Conservation (phyloP, 2,888 invertebrate species). For the Eupelmus urozonus region DNA sequence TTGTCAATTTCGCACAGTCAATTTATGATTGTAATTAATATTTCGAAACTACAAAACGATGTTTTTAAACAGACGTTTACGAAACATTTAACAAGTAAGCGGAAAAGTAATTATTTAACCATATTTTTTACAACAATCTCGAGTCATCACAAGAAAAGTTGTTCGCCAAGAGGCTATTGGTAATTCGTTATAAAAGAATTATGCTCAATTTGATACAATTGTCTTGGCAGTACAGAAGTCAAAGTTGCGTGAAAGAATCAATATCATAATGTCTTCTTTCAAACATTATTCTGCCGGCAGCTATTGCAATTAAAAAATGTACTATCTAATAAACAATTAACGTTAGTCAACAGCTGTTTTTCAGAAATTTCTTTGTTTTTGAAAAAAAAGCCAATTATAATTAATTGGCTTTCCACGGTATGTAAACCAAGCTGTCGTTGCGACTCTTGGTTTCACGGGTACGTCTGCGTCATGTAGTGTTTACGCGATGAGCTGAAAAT, state of each 20-base stretch:
- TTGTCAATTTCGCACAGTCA: conserved; percentile 12
- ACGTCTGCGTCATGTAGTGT: conserved; percentile 75
- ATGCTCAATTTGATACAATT: conserved; percentile 39
- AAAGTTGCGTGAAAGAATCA: conserved; percentile 27
- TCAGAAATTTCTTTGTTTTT: conserved; percentile 35
- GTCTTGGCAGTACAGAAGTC: conserved; percentile 26
- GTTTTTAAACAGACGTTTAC: no score
- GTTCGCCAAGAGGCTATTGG: conserved; percentile 21
- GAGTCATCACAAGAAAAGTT: conserved; percentile 19
- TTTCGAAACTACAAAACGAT: no score
- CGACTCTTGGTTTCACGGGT: conserved; percentile 59
- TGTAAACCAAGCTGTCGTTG: conserved; percentile 49
- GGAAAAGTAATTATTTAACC: conserved; percentile 30
- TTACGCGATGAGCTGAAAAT: conserved; percentile 76
- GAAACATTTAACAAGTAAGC: conserved; percentile 2
- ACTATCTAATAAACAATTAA: conserved; percentile 41
- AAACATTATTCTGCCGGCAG: conserved; percentile 35
- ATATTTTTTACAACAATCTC: conserved; percentile 26
- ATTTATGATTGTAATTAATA: no score
- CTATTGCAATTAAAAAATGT: conserved; percentile 43
- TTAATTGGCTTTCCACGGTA: conserved; percentile 43
- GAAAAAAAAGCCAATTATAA: conserved; percentile 22
- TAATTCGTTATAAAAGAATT: conserved; percentile 29
- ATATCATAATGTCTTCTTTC: conserved; percentile 15
- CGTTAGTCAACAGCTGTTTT: conserved; percentile 34